Evolutionary conservation across 2,888 invertebrate genomes (phyloP), one percentile per base, ranked within the genome.

Genomic region (Heliconius charithonia): DNA sequence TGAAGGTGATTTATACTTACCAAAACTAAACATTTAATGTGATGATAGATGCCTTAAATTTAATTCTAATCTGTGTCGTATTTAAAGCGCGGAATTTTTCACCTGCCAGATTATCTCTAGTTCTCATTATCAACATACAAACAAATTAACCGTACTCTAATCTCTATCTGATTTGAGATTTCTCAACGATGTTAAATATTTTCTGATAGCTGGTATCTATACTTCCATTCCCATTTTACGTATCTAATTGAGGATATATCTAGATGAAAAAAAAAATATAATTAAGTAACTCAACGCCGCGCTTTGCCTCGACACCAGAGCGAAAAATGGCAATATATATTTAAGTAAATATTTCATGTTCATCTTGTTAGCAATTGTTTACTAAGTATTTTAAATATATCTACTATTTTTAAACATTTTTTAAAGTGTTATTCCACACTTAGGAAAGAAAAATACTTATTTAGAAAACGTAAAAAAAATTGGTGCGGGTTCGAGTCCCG

Each of bases 101-200:
- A 87, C 85, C 85, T 83, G 85, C 82, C 88, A 89, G 92, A 91
- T 93, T 90, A 94, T 93, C 93, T 92, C 84, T 79, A 89, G 86
- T 89, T 86, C 87, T 88, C 84, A 89, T 90, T 94, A 93, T 93
- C 93, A 90, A 88, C 89, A 88, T 85, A 90, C 90, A 92, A 92
- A 91, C 92, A 92, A 88, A 91, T 89, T 89, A 89, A 86, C 85
- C 83, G 84, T 84, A 85, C 86, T 83, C 84, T 83, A 84, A 82
- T 82, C 83, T 85, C 89, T 90, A 89, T 90, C 89, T 87, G 76
- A 80, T 81, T 79, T 83, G 73, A 81, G 80, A 85, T 85, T 86
- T 87, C 84, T 82, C 82, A 85, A 85, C 81, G 82, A 79, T 80
- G 69, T 77, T 51, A 63, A 65, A 62, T 32, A 77, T 62, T 51